Percentiles rank a stretch among this genome's conserved stretches.
Evolutionary conservation across 2,888 invertebrate genomes (phyloP).

Genomic region (Leptinotarsa rubiginosa): DNA sequence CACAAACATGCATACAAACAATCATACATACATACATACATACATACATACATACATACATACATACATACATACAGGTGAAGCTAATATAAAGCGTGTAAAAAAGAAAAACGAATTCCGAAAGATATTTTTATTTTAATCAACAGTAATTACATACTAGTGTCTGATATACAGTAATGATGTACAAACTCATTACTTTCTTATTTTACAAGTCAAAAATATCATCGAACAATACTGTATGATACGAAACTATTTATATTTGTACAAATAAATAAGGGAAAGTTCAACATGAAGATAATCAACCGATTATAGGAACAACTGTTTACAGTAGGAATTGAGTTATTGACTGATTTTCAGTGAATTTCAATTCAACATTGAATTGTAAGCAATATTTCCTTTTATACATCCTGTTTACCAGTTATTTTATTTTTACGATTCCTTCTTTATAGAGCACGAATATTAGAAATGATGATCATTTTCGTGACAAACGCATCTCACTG

Average conservation of each 20-base stretch:
- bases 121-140: slow-evolving; percentile 18
- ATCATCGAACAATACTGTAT: slow-evolving; percentile 15
- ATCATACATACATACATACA: too few species aligned
- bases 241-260: slow-evolving; percentile 8
- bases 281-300: slow-evolving; percentile 1
- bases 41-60: too few species aligned
- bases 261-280: slow-evolving; percentile 16
- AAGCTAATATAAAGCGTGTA: too few species aligned
- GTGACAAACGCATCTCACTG: too few species aligned
- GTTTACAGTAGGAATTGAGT: slow-evolving; percentile 6
- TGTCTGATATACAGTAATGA: slow-evolving; percentile 31
- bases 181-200: slow-evolving; percentile 7
- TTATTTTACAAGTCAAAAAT: slow-evolving; percentile 19
- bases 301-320: slow-evolving; percentile 6
- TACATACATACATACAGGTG: too few species aligned
- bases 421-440: too few species aligned
- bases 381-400: background rate
- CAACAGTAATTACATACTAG: slow-evolving; percentile 40
- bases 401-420: background rate
- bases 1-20: too few species aligned
- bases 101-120: background rate
- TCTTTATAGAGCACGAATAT: too few species aligned
- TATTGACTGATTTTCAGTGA: slow-evolving; percentile 3
- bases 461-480: too few species aligned
- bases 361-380: background rate